These are phyloP conservation scores for Nephila pilipes DNA, from an alignment of 1,140 invertebrate genomes.

Conservation along the genomic window DNA sequence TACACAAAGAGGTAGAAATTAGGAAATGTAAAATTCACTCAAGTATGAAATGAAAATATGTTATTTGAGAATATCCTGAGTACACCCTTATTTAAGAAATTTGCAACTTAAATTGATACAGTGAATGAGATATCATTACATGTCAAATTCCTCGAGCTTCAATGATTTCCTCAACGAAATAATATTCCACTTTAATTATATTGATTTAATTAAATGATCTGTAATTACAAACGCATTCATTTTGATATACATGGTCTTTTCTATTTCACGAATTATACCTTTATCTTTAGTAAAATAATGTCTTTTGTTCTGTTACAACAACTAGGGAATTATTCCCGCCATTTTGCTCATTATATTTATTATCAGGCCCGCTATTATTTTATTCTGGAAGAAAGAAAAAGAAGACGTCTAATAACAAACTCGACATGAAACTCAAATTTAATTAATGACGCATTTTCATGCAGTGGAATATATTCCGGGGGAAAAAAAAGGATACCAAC, in stretches of 20 bases:
- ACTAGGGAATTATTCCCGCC: neutral
- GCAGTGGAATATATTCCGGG: neutral
- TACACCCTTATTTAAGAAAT: too few relatives aligned
- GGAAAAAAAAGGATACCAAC: neutral
- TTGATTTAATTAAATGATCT: neutral
- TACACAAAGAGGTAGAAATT: too few relatives aligned
- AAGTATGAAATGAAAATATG: too few relatives aligned
- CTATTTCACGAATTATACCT: neutral
- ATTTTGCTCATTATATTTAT: slow-evolving; percentile 49
- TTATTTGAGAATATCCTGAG: too few relatives aligned
- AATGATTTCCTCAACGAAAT: too few relatives aligned
- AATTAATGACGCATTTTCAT: slow-evolving; percentile 54
- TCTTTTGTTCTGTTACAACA: neutral
- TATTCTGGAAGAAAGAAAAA: neutral
- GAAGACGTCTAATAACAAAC: slow-evolving; percentile 53
- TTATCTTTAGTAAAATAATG: neutral
- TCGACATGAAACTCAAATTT: slow-evolving; percentile 60
- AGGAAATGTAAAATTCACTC: too few relatives aligned
- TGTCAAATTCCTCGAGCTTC: too few relatives aligned
- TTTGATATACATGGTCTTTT: neutral
- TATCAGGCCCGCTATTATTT: slow-evolving; percentile 16
- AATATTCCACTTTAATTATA: too few relatives aligned
- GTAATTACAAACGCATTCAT: neutral
- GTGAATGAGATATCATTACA: too few relatives aligned
- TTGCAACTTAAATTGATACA: too few relatives aligned